These are phyloP conservation scores for Drosophila lacicola DNA, from an alignment of 2,888 invertebrate genomes.

Conservation along the genomic window DNA sequence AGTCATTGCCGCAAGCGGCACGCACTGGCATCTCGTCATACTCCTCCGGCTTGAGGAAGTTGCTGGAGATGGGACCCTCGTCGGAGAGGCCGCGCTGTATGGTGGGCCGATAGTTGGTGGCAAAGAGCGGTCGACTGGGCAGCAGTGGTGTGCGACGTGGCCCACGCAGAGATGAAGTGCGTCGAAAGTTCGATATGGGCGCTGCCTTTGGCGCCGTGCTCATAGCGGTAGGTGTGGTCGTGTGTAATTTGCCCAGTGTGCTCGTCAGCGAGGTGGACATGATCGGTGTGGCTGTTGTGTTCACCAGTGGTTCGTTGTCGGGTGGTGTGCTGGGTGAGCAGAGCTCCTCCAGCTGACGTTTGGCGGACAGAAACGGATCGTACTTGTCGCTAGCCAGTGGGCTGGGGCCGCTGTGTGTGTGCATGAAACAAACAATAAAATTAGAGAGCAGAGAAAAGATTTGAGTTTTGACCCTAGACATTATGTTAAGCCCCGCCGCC, in stretches of 20 bases:
- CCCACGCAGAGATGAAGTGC: slow-evolving; percentile 83
- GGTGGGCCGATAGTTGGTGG: slow-evolving; percentile 83
- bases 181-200: slow-evolving; percentile 81
- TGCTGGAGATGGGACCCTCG: slow-evolving; percentile 85
- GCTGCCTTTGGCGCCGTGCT: slow-evolving; percentile 32
- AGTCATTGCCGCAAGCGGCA: slow-evolving; percentile 84
- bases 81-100: slow-evolving; percentile 85
- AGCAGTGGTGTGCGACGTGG: slow-evolving; percentile 82
- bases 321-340: slow-evolving; percentile 87
- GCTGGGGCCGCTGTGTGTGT: slow-evolving; percentile 55
- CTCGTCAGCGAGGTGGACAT: slow-evolving; percentile 76
- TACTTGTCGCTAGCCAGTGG: slow-evolving; percentile 85
- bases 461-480: neutral
- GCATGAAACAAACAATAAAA: slow-evolving; percentile 5
- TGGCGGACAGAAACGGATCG: slow-evolving; percentile 92
- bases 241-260: slow-evolving; percentile 27
- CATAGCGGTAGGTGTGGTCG: slow-evolving; percentile 43
- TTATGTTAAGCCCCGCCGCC: slow-evolving; percentile 25
- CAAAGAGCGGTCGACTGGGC: slow-evolving; percentile 80
- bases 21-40: slow-evolving; percentile 85
- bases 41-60: slow-evolving; percentile 85
- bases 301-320: slow-evolving; percentile 51
- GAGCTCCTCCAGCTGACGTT: slow-evolving; percentile 92
- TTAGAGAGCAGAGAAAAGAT: neutral
- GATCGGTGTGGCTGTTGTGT: slow-evolving; percentile 43